These are phyloP conservation scores for Apis laboriosa DNA, from an alignment of 1,140 invertebrate genomes.

Conservation along the genomic window DNA sequence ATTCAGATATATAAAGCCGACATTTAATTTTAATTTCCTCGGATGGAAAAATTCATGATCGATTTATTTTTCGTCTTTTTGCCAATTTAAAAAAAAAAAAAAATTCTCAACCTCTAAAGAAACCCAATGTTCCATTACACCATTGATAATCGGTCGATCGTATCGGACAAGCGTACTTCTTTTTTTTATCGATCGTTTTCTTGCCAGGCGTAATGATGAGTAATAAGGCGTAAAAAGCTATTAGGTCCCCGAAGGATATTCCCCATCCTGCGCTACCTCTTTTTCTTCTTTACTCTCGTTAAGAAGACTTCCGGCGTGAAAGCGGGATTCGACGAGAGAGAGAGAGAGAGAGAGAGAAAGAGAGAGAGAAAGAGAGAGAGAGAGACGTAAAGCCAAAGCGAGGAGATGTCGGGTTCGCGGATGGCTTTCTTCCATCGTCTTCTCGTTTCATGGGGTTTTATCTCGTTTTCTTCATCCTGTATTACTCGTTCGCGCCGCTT, in stretches of 20 bases:
- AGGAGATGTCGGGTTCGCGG: slow-evolving; percentile 43
- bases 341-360: slow-evolving; percentile 41
- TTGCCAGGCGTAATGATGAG: slow-evolving; percentile 53
- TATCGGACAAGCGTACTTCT: neutral
- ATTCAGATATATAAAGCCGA: too few species aligned
- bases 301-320: slow-evolving; percentile 53
- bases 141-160: neutral
- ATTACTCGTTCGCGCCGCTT: slow-evolving; percentile 39
- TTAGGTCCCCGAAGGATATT: slow-evolving; percentile 58
- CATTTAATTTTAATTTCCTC: too few species aligned
- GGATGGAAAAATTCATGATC: too few species aligned
- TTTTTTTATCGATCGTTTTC: neutral
- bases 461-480: slow-evolving; percentile 50
- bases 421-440: slow-evolving; percentile 47
- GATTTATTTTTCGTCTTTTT: too few species aligned
- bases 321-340: slow-evolving; percentile 39
- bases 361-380: slow-evolving; percentile 46
- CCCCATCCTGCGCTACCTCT: slow-evolving; percentile 19
- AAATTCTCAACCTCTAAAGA: too few species aligned
- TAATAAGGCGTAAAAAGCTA: slow-evolving; percentile 68
- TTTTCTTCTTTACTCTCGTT: slow-evolving; percentile 34
- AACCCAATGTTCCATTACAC: neutral
- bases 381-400: slow-evolving; percentile 39
- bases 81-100: too few species aligned
- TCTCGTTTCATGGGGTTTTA: slow-evolving; percentile 48